Conservation (phyloP, 2,888 invertebrate species). For the Syritta pipiens region DNA sequence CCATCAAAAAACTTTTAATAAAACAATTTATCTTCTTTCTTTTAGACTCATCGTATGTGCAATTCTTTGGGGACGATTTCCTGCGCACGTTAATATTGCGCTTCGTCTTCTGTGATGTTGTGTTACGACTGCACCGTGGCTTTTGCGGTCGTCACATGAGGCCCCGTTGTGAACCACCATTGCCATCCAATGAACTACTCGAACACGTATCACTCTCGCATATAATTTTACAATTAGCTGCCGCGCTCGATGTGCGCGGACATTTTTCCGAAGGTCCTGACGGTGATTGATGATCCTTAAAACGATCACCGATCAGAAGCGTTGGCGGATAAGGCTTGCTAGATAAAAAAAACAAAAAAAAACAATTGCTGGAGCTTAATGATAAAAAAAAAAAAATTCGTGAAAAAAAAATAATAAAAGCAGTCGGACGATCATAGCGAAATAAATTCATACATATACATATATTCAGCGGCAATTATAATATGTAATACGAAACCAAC, state of each 20-base stretch:
- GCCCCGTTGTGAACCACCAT: slow-evolving; percentile 90
- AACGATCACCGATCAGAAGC: slow-evolving; percentile 69
- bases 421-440: slow-evolving; percentile 67
- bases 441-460: slow-evolving; percentile 34
- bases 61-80: slow-evolving; percentile 97
- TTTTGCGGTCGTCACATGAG: slow-evolving; percentile 91
- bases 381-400: background rate
- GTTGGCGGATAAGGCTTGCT: slow-evolving; percentile 65
- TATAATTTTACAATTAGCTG: slow-evolving; percentile 90
- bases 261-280: slow-evolving; percentile 79
- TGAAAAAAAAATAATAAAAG: no score
- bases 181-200: slow-evolving; percentile 92
- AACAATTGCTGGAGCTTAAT: slow-evolving; percentile 62
- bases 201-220: slow-evolving; percentile 90
- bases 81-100: slow-evolving; percentile 92
- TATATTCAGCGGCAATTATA: slow-evolving; percentile 51
- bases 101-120: slow-evolving; percentile 96
- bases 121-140: slow-evolving; percentile 91
- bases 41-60: slow-evolving; percentile 85
- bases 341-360: no score
- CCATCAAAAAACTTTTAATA: background rate
- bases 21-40: no score
- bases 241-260: slow-evolving; percentile 88
- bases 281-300: slow-evolving; percentile 79
- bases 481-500: slow-evolving; percentile 54